These are phyloP conservation scores for Lipophrys pholis DNA, from an alignment of 2,113 vertebrate genomes.

Conservation along the genomic window DNA sequence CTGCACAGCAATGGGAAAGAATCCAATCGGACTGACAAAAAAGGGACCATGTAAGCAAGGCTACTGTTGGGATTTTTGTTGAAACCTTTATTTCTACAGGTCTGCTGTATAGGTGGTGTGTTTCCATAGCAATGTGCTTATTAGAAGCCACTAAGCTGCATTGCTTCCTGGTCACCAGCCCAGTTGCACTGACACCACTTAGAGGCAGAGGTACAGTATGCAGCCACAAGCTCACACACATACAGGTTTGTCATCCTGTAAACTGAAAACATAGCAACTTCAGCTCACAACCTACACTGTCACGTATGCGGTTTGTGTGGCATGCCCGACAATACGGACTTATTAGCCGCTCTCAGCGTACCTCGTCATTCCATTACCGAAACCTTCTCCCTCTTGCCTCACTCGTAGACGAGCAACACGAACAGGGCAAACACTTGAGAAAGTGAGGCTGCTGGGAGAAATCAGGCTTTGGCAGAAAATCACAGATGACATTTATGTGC, in stretches of 20 bases:
- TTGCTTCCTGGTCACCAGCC: slow-evolving; percentile 66
- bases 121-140: slow-evolving; percentile 55
- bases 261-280: slow-evolving; percentile 25
- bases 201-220: not conserved
- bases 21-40: too few species aligned
- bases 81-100: not conserved
- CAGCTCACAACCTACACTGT: not conserved
- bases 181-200: slow-evolving; percentile 46
- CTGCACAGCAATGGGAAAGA: too few species aligned
- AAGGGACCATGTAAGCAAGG: too few species aligned
- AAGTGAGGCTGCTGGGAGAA: slow-evolving; percentile 14
- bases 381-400: not conserved
- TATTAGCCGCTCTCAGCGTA: slow-evolving; percentile 27
- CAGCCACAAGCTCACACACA: slow-evolving; percentile 2
- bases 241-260: slow-evolving; percentile 10
- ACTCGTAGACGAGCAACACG: not conserved
- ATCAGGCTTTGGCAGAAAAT: not conserved
- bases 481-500: slow-evolving; percentile 6
- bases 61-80: not conserved
- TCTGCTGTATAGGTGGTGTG: slow-evolving; percentile 7
- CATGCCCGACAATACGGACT: not conserved
- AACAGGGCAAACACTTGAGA: not conserved
- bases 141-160: slow-evolving; percentile 66
- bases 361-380: slow-evolving; percentile 22
- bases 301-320: not conserved